Base-by-base conservation (phyloP, 2,888 invertebrate genomes). In the Stenolophus ochropezus region DNA sequence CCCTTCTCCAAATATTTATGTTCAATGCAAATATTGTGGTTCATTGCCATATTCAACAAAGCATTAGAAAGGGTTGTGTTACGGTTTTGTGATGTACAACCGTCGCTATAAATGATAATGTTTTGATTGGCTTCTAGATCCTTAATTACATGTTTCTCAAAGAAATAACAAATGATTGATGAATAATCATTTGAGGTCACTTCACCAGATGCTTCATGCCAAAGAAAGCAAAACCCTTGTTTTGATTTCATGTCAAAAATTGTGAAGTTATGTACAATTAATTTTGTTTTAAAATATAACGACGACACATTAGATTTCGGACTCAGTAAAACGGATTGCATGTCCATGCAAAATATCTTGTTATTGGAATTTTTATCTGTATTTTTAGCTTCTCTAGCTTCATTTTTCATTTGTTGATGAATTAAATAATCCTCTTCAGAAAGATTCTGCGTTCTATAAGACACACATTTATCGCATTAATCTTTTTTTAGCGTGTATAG, bases 1-100 rank as follows among this genome's bases (percentile, higher is more conserved):
- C 85, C 86, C 49, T 83, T 83, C 47, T 84, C 85, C 2, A 87
- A 81, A 77, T 82, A 86, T 74, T 87, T 87, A 80, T 87, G 86
- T 18, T 83, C 82, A 76, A 87, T 85, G 1, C 65, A 81, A n/a
- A 84, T 82, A 25, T 83, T 82, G 6, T 80, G 77, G 33, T 73
- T 20, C 0, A 83, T 81, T 3, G 84, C 74, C 51, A 84, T 83
- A 49, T 85, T 82, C 0, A 85, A 58, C n/a, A 86, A 82, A 5
- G 86, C 85, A 73, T 86, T 86, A 4, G 86, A 82, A 53, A 87
- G 25, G 4, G 83, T 82, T 23, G 18, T 20, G 56, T 84, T 84
- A 5, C 82, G 49, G 49, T 83, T 83, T 74, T 84, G 84, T 16
- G 77, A 75, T 0, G 65, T 74, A 56, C 84, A 83, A 14, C 83